Evolutionary conservation across 2,113 vertebrate genomes (phyloP), one percentile per base, ranked within the genome.

Genomic region (Piaya cayana): DNA sequence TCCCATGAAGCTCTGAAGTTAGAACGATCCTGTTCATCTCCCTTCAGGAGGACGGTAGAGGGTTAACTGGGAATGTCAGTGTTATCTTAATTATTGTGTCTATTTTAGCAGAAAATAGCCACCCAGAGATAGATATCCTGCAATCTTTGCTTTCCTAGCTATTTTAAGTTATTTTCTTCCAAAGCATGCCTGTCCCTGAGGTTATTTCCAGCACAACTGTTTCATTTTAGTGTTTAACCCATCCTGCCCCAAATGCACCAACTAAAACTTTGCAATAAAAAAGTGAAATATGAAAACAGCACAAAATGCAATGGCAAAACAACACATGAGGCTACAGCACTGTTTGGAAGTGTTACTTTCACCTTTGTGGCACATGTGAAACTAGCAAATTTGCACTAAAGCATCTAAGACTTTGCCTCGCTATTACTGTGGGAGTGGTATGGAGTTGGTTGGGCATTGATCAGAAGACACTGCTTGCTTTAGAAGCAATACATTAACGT

Each of bases 121-220:
- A 67, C 69, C 25, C n/a, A 23, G 86, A 88, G 42, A 64, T 82
- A 23, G 62, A 49, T 76, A 55, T 96, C 58, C 56, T 19, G n/a
- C 49, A 90, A 27, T 60, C 58, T 81, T 79, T 82, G 67, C 87
- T 93, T 89, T 85, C 79, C 20, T 64, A 84, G 58, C 88, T 92
- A 80, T 91, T 96, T 93, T 68, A 90, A 91, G 92, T 82, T 82
- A 65, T 56, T 82, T 94, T 92, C 50, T 92, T 93, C 36, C 71
- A 80, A 87, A 93, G 50, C 58, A 42, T 88, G 85, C 50, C 42
- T 86, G 53, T 90, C 39, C 30, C 5, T 72, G 79, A 86, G 58
- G 45, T 19, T 76, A 64, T 91, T 94, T 94, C 70, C 50, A 80
- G 45, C 34, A 56, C 55, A 82, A 34, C 42, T 53, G n/a, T 59